Evolutionary conservation across 2,113 vertebrate genomes (phyloP).

Genomic region (Butorides virescens): DNA sequence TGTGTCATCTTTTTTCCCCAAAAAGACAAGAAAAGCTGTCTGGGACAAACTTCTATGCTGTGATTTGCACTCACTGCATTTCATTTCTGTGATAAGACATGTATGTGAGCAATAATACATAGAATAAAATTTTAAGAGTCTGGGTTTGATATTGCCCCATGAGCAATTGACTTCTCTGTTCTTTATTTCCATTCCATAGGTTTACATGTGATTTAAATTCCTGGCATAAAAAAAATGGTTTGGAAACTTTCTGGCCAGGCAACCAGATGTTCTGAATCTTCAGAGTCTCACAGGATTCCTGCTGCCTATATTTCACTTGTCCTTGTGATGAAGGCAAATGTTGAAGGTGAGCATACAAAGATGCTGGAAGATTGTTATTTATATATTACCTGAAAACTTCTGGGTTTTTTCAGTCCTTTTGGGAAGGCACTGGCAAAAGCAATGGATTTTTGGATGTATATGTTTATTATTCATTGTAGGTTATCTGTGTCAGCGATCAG

Average conservation of each 20-base stretch:
- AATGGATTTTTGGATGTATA: neutral
- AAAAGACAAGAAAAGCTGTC: neutral
- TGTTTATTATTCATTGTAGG: neutral
- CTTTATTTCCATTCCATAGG: neutral
- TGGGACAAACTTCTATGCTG: neutral
- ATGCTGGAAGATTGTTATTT: neutral
- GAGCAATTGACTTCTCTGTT: neutral
- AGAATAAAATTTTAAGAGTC: neutral
- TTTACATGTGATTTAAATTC: neutral
- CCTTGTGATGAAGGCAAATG: neutral
- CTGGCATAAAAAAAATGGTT: neutral
- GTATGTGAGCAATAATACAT: neutral
- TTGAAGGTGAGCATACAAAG: neutral
- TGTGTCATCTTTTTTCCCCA: neutral
- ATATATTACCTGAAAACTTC: neutral
- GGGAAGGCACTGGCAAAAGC: neutral
- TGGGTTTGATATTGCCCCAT: neutral
- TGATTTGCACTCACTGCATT: neutral
- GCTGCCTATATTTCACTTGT: neutral
- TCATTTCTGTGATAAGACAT: neutral
- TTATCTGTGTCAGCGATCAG: neutral
- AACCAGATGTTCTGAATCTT: neutral
- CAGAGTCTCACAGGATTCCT: neutral
- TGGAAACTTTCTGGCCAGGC: neutral
- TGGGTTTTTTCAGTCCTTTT: neutral